Evolutionary conservation across 2,888 invertebrate species (phyloP), one percentile per base, ranked within the genome.

Genomic region (Thera obeliscata): DNA sequence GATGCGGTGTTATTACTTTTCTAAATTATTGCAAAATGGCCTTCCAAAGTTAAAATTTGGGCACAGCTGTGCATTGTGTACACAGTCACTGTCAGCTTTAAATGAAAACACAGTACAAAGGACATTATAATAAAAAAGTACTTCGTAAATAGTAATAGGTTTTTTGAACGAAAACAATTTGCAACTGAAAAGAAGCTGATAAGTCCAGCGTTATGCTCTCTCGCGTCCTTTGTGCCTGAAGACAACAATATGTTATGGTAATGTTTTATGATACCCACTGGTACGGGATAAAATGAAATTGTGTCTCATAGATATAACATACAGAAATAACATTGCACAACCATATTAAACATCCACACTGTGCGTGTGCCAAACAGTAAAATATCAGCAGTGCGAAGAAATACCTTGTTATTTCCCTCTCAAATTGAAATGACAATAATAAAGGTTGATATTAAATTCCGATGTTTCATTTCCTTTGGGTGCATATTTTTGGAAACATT

Each of bases 191-290:
- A 61, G 33, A 64, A 67, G 41, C 58, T 65, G 46, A 58, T 61
- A 62, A 55, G 61, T 58, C 61, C 56, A 59, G 55, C n/a, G 56
- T 59, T 62, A 58, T 61, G 65, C 46, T 56, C 38, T 46, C 57
- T 35, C 62, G 49, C 41, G 56, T 61, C 65, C 63, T 70, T 71
- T 74, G 71, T 71, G 71, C 56, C 64, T 64, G 58, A 66, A 64
- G 68, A 66, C 68, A 63, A 70, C 70, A 74, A 72, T 74, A 69
- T 67, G 71, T 72, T 72, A 66, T 67, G 61, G 66, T 69, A 72
- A 71, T 71, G 65, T 71, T 68, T 66, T 70, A 72, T 66, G 69
- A 64, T 68, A 65, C 68, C 70, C 72, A 66, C 59, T 71, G 69
- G 70, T 43, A 70, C 56, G 66, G 43, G 59, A 64, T 50, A 63